Conservation (phyloP, 2,113 vertebrate genomes). For the Notiomystis cincta region DNA sequence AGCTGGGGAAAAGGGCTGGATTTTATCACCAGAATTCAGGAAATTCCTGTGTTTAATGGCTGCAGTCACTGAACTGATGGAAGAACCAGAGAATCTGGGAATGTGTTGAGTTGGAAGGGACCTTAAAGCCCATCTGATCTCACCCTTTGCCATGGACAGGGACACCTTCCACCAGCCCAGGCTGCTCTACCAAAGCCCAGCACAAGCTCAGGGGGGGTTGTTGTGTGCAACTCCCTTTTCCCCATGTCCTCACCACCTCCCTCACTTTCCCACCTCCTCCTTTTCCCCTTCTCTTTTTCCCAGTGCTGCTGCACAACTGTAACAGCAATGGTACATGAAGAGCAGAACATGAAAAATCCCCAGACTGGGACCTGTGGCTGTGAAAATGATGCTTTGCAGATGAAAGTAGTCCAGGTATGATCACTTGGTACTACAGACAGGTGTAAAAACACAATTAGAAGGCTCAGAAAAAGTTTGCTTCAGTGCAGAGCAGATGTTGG, state of each 20-base stretch:
- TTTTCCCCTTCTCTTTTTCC: neutral
- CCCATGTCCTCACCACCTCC: too few species aligned
- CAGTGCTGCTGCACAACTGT: neutral
- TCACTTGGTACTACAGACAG: neutral
- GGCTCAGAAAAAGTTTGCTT: neutral
- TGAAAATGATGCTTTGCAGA: conserved; percentile 2
- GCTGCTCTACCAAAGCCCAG: neutral
- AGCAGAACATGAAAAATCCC: neutral
- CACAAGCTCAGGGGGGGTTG: neutral
- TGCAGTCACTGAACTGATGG: neutral
- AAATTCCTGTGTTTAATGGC: neutral
- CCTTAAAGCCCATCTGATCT: neutral
- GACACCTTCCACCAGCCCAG: neutral
- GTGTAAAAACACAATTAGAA: conserved; percentile 4
- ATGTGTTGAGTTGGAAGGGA: neutral
- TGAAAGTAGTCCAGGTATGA: neutral
- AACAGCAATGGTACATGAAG: neutral
- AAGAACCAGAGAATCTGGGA: too few species aligned
- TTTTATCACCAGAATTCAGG: neutral
- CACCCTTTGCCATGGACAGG: neutral
- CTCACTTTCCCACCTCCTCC: neutral
- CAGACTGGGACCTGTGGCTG: neutral
- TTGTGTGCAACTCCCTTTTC: neutral
- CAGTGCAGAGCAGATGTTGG: neutral
- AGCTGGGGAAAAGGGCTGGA: neutral